phyloP scores from a whole-genome alignment of 2,797 vertebrate genomes.

The Peromyscus melanophrys region DNA sequence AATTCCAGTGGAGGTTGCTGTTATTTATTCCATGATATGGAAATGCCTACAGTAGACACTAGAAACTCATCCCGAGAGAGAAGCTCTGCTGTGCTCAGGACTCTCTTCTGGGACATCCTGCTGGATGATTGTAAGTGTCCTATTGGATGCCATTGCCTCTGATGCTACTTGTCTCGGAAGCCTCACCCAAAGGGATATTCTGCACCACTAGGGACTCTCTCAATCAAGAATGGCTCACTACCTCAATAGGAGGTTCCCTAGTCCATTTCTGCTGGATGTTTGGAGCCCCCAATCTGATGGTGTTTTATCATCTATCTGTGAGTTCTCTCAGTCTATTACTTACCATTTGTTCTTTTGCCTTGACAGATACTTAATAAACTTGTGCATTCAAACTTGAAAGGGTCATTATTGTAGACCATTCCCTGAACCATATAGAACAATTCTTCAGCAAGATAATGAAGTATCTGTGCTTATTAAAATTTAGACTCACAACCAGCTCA shows the following conservation, averaged over 20 bases:
- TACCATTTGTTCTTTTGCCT: background rate
- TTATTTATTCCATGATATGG: background rate
- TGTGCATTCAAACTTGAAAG: background rate
- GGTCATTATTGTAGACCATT: background rate
- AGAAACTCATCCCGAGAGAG: background rate
- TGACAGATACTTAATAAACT: background rate
- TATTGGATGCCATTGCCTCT: background rate
- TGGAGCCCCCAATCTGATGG: background rate
- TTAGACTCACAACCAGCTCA: background rate
- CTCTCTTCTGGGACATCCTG: background rate
- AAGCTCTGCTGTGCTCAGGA: background rate
- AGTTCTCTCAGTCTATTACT: background rate
- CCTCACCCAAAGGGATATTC: background rate
- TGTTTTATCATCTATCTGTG: background rate
- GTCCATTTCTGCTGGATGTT: background rate
- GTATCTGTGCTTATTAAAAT: background rate
- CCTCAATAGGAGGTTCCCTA: background rate
- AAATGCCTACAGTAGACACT: background rate
- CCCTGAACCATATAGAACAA: background rate
- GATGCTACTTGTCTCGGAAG: background rate
- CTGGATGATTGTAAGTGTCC: background rate
- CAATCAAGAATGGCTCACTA: background rate
- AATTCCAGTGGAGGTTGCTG: background rate
- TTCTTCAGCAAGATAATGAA: constrained; percentile 19
- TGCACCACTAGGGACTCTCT: background rate